These are phyloP conservation scores for Panopea generosa DNA, from an alignment of 2,888 invertebrate genomes.

Conservation along the genomic window DNA sequence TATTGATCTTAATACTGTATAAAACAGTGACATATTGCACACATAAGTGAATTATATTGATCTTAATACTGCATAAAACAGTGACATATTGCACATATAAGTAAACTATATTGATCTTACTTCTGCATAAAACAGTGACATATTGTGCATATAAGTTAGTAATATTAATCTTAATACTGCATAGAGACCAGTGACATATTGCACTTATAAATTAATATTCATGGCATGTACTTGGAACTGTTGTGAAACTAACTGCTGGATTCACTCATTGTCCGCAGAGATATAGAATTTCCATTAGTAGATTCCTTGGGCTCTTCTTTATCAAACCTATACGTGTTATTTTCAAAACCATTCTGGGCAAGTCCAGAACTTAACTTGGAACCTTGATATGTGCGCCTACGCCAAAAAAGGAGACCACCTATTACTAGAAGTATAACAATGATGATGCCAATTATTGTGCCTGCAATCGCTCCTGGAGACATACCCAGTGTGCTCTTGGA, in stretches of 20 bases:
- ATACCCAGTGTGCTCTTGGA: constrained; percentile 10
- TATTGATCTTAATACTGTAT: too few relatives aligned
- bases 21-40: too few relatives aligned
- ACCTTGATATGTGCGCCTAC: constrained; percentile 11
- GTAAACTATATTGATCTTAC: too few relatives aligned
- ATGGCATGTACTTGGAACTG: too few relatives aligned
- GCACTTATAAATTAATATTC: too few relatives aligned
- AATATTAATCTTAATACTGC: too few relatives aligned
- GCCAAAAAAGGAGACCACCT: constrained; percentile 26
- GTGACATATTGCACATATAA: too few relatives aligned
- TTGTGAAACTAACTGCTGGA: constrained; percentile 30
- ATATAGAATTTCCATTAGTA: constrained; percentile 6
- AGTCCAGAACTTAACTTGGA: constrained; percentile 7
- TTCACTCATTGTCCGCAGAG: constrained; percentile 37
- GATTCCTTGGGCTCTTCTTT: constrained; percentile 1
- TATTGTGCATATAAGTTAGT: too few relatives aligned
- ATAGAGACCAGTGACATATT: too few relatives aligned
- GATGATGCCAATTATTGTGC: constrained; percentile 51
- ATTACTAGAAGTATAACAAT: constrained; percentile 28
- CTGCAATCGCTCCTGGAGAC: constrained; percentile 56
- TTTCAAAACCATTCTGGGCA: constrained; percentile 27
- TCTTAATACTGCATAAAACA: too few relatives aligned
- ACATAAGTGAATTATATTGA: too few relatives aligned
- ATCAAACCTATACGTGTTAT: constrained; percentile 22
- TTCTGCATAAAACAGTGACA: too few relatives aligned